Conservation (phyloP, 2,113 vertebrate genomes). For the Chlorodrepanis virens region DNA sequence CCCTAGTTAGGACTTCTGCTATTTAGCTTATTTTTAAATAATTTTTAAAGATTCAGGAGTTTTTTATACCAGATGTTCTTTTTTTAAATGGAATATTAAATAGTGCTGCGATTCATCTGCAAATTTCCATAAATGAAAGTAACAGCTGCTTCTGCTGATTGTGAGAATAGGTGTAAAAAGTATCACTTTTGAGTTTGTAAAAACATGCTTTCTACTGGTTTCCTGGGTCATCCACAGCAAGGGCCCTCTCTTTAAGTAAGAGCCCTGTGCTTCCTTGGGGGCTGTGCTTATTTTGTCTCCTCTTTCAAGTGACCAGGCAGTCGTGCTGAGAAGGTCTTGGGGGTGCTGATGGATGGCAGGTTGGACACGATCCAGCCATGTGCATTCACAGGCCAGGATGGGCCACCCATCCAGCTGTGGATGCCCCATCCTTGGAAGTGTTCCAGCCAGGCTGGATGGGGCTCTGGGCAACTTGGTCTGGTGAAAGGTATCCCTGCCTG, state of each 20-base stretch:
- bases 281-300: not conserved
- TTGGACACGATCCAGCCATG: not conserved
- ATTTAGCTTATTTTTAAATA: slow-evolving; percentile 13
- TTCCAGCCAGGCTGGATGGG: not conserved
- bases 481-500: too few relatives aligned
- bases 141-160: slow-evolving; percentile 45
- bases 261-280: not conserved
- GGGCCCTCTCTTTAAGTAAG: not conserved
- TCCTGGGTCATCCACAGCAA: not conserved
- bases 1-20: not conserved
- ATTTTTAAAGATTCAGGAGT: not conserved
- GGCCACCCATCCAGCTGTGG: not conserved
- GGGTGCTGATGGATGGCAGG: not conserved
- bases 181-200: not conserved
- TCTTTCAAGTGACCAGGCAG: not conserved
- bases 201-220: not conserved
- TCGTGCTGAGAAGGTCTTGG: not conserved
- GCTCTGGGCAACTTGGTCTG: not conserved
- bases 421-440: not conserved
- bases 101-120: not conserved
- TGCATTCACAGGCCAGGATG: not conserved
- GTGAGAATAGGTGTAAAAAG: not conserved
- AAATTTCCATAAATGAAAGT: slow-evolving; percentile 10
- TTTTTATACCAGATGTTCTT: not conserved
- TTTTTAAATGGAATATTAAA: slow-evolving; percentile 27